Base-by-base conservation (phyloP, 2,797 vertebrate genomes). In the Acrossocheilus wenchowensis region DNA sequence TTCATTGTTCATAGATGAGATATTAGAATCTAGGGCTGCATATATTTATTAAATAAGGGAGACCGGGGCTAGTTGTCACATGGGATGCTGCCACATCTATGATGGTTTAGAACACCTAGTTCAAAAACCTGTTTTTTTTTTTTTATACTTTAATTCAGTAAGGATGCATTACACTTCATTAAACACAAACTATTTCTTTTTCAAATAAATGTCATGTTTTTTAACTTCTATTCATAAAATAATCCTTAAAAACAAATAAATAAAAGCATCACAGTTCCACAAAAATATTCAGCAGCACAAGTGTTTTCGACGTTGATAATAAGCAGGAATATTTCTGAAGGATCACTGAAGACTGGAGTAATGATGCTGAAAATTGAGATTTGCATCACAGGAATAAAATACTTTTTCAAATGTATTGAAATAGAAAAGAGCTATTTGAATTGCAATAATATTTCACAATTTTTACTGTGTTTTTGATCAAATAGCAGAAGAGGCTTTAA, bases 51-150 rank as follows among this genome's bases (percentile, higher is more conserved):
- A 82, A 43, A 43, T 19, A 57, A 43, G 11, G 2, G 17, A 11
- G 50, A 78, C 75, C 39, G 74, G 34, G 74, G 19, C 74, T 41
- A 54, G 57, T 45, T 64, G 77, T 45, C 52, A 78, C 36, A 41
- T 1, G 14, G 64, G 30, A 34, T 17, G 30, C 30, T 3, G 62
- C 23, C n/a, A 75, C 17, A 52, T 0, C 6, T 45, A 36, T 50
- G 6, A 48, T 75, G 17, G 7, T 34, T 50, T 34, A 52, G 4
- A 34, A 21, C 17, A 36, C 1, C 8, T 75, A 73, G 10, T 6
- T 26, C 0, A 72, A 26, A 45, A 12, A 71, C 10, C 36, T 6
- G 10, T 9, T 60, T 39, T 39, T 7, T 39, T 39, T 1, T 23
- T 39, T 6, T 39, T 1, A 17, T 41, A 5, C 4, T 41, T 69